Base-by-base conservation (phyloP, 2,113 vertebrate species). In the Castor canadensis region DNA sequence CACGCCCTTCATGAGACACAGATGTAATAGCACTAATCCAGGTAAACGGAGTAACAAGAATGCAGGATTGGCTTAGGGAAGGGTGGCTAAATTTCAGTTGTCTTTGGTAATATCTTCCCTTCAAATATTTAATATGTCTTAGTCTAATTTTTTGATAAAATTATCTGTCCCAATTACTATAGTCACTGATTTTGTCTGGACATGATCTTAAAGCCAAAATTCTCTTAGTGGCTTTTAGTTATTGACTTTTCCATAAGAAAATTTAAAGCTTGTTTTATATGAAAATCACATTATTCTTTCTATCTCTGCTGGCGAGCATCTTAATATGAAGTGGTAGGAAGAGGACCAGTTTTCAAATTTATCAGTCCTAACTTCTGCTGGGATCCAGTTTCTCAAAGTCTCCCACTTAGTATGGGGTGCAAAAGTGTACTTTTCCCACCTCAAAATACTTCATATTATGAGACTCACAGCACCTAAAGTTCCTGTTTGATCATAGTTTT, bases 1-100 rank as follows among this genome's bases (percentile, higher is more conserved):
- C 20, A 17, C 19, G 13, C 8, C 20, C 47, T 90, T 69, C 24
- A 13, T 38, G 52, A 15, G 19, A 12, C 3, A 26, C 5, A 38
- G 11, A 32, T 71, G 0, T 15, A 62, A 45, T 9, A 35, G 12
- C 1, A 24, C 0, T 32, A 6, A 26, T 32, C 13, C 35, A 20
- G 32, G 9, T 11, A 77, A 38, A 9, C 38, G 56, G 11, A 54
- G 9, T 80, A 62, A 6, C 2, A 66, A 86, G 40, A 58, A 30
- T 22, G 11, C 8, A 60, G 60, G 17, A 73, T 28, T 56, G 56
- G 1, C 4, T 79, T 67, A 28, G 12, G 19, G 26, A 52, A 54
- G 17, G 20, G 11, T 66, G 40, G 47, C 38, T 93, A 40, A 28
- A 15, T 43, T n/a, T 30, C 8, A 6, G 69, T 90, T 81, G n/a